Base-by-base conservation (phyloP, 2,888 invertebrate genomes). In the Acleris emargana region DNA sequence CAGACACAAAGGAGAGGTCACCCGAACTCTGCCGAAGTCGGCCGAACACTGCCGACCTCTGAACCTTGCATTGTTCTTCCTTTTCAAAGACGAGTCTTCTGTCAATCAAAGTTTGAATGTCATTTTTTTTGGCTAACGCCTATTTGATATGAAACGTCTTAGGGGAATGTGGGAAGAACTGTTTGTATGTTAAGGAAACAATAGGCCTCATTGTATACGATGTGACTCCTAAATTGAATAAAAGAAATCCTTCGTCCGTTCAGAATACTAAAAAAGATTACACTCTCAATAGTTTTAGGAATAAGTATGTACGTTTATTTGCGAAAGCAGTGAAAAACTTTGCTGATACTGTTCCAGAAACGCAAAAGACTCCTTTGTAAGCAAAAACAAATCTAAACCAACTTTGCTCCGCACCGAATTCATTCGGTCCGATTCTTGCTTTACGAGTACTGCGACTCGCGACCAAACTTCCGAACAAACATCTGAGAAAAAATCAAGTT, bases 71-170 rank as follows among this genome's bases (percentile, higher is more conserved):
- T 64, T 64, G 80, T 84, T 69, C 73, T 71, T 71, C 72, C 71
- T 71, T 73, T 76, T 68, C 62, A 47, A 68, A 68, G 52, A 70
- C 69, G 72, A 67, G 77, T 79, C 78, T 70, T 71, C 71, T 73
- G 83, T 85, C 85, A 85, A 81, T 86, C 85, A 84, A 76, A 78
- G 59, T 72, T 62, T 69, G 54, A 68, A 68, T 74, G 81, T 81
- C 75, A 78, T 71, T 72, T 78, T 82, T 81, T 82, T 75, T 76
- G 73, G 49, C 75, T 78, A 77, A 80, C 77, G 75, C 75, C 76
- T 76, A 66, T 79, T 79, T 81, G 79, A 81, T 82, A 74, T 74
- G 75, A 70, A 70, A 73, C 71, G 73, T 73, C 74, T 73, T 58
- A 54, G 66, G 67, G 68, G 70, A 50, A 70, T 75, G 73, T 76